Percentiles rank a stretch among this genome's conserved stretches.
phyloP scores from a whole-genome alignment of 2,113 vertebrate genomes.

The Panurus biarmicus region DNA sequence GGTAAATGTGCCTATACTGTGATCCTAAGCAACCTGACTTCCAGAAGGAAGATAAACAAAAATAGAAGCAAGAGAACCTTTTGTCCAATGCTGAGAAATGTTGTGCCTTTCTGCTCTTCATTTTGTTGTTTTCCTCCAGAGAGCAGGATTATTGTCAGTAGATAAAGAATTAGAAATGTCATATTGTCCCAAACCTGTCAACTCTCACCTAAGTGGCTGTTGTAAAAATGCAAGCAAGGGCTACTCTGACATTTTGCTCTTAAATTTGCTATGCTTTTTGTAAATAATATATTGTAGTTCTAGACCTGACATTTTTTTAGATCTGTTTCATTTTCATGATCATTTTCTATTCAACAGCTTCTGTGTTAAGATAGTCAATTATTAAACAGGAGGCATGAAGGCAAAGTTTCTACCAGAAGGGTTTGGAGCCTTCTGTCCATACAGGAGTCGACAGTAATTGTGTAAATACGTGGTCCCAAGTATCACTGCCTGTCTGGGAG shows the following conservation, averaged over 20 bases:
- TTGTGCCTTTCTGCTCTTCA: background rate
- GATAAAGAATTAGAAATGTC: slow-evolving; percentile 58
- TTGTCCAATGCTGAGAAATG: background rate
- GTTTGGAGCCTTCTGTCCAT: background rate
- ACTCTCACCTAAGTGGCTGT: slow-evolving; percentile 41
- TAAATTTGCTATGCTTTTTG: slow-evolving; percentile 42
- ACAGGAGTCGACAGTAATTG: background rate
- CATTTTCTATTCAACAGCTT: background rate
- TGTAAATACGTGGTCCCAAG: background rate
- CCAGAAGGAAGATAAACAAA: background rate
- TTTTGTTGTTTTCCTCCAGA: background rate
- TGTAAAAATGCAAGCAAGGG: slow-evolving; percentile 44
- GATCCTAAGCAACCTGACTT: background rate
- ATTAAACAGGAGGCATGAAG: background rate
- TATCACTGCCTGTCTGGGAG: background rate
- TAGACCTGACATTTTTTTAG: slow-evolving; percentile 41
- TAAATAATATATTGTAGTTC: slow-evolving; percentile 24
- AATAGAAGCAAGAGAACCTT: background rate
- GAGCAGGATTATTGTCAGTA: slow-evolving; percentile 31
- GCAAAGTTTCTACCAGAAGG: background rate
- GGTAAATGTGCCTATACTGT: background rate
- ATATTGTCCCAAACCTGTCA: slow-evolving; percentile 49
- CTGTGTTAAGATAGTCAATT: background rate
- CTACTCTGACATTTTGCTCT: slow-evolving; percentile 64
- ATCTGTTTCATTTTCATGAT: slow-evolving; percentile 21